phyloP scores from a whole-genome alignment of 2,113 vertebrate genomes.

The Drymodes brunneopygia region DNA sequence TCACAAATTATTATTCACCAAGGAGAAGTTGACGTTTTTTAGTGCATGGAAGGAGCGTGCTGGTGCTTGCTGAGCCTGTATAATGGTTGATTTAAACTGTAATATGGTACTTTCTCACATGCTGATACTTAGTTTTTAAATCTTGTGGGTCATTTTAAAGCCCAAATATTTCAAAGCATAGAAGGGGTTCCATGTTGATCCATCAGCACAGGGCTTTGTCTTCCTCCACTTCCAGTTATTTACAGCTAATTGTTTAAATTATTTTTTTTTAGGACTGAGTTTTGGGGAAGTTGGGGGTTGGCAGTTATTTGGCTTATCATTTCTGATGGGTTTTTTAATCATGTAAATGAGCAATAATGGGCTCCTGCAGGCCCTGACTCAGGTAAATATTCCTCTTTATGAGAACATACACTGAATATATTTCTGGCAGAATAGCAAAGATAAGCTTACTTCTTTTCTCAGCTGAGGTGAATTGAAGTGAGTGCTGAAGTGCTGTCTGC shows the following conservation, averaged over 20 bases:
- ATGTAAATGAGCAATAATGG: neutral
- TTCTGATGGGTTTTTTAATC: neutral
- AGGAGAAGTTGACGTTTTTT: constrained; percentile 26
- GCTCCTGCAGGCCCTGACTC: neutral
- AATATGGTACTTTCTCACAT: constrained; percentile 28
- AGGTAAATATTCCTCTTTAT: neutral
- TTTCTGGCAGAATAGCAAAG: neutral
- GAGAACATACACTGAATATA: neutral
- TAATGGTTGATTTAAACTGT: constrained; percentile 58
- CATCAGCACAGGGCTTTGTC: neutral
- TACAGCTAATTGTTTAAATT: neutral
- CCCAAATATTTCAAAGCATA: constrained; percentile 4
- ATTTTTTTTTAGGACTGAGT: neutral
- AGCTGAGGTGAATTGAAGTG: neutral
- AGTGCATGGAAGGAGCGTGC: constrained; percentile 1
- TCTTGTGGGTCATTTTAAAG: constrained; percentile 62
- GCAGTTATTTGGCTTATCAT: neutral
- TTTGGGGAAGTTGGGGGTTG: neutral
- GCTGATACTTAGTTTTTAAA: constrained; percentile 45
- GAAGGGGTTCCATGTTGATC: neutral
- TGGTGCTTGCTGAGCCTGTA: constrained; percentile 62
- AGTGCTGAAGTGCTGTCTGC: neutral
- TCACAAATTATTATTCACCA: constrained; percentile 51
- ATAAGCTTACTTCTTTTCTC: neutral
- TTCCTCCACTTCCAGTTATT: neutral